These are phyloP conservation scores for Pemphredon lugubris DNA, from an alignment of 2,888 invertebrate species.

Conservation along the genomic window DNA sequence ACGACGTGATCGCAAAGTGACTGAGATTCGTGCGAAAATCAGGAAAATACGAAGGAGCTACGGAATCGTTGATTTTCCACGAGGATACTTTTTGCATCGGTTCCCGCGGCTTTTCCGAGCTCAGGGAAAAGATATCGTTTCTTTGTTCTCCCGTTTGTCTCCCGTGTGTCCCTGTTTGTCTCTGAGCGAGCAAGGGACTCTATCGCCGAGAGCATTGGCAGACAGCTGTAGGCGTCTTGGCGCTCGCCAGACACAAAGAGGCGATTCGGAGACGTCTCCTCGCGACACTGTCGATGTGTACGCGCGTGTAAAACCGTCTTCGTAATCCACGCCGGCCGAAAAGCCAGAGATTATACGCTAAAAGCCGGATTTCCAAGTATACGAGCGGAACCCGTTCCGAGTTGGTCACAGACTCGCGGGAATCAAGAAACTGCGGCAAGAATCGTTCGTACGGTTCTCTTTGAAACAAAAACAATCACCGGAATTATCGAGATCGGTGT, in stretches of 20 bases:
- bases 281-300: slow-evolving; percentile 42
- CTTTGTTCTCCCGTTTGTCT: slow-evolving; percentile 37
- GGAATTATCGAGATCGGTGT: no score
- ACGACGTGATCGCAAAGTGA: no score
- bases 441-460: no score
- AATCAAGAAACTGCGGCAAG: no score
- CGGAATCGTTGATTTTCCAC: no score
- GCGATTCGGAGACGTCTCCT: slow-evolving; percentile 65
- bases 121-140: slow-evolving; percentile 30
- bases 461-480: no score
- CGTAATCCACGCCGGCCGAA: slow-evolving; percentile 31
- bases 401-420: no score
- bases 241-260: slow-evolving; percentile 68
- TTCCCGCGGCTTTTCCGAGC: no score
- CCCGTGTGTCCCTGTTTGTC: no score
- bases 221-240: slow-evolving; percentile 65
- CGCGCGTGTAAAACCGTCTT: slow-evolving; percentile 16
- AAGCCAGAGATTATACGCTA: slow-evolving; percentile 6
- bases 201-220: slow-evolving; percentile 52
- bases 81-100: no score
- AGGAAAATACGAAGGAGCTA: no score
- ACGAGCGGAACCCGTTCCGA: neutral
- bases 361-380: slow-evolving; percentile 39
- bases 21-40: no score
- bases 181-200: slow-evolving; percentile 42